Percentiles rank a stretch among this genome's conserved stretches.
phyloP scores from a whole-genome alignment of 2,888 invertebrate species.

The Phortica okadai region DNA sequence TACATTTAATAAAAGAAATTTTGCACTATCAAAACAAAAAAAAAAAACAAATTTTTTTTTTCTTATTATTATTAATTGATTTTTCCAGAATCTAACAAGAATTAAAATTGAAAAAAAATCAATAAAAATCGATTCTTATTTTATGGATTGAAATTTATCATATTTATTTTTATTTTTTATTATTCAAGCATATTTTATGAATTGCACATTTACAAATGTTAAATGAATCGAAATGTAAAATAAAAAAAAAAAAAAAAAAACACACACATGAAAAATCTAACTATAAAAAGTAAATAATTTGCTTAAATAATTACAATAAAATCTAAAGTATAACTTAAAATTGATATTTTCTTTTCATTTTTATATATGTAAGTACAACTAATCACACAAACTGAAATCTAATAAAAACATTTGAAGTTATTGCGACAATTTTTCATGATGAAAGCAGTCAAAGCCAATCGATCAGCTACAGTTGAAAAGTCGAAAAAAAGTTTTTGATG shows the following conservation, averaged over 20 bases:
- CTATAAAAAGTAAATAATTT: slow-evolving; percentile 47
- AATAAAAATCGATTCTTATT: not conserved
- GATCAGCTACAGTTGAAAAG: not conserved
- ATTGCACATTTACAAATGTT: slow-evolving; percentile 43
- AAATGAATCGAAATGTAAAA: slow-evolving; percentile 33
- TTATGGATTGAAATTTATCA: too few relatives aligned
- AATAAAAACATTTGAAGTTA: not conserved
- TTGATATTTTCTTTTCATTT: not conserved
- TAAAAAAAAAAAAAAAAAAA: slow-evolving; percentile 37
- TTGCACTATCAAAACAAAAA: slow-evolving; percentile 21
- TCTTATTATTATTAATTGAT: not conserved
- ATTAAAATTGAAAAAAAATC: slow-evolving; percentile 35
- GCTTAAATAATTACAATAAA: slow-evolving; percentile 33
- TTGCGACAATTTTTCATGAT: slow-evolving; percentile 8
- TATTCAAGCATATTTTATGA: slow-evolving; percentile 45
- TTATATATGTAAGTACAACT: not conserved
- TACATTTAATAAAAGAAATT: not conserved
- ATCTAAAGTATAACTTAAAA: slow-evolving; percentile 18
- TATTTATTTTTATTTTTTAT: not conserved
- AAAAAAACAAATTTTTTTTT: not conserved
- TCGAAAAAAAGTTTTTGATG: not conserved
- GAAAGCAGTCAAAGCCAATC: not conserved
- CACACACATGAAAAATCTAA: slow-evolving; percentile 38
- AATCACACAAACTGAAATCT: slow-evolving; percentile 22
- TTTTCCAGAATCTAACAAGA: too few relatives aligned